Evolutionary conservation across 2,797 vertebrate genomes (phyloP).

Genomic region (Liasis olivaceus): DNA sequence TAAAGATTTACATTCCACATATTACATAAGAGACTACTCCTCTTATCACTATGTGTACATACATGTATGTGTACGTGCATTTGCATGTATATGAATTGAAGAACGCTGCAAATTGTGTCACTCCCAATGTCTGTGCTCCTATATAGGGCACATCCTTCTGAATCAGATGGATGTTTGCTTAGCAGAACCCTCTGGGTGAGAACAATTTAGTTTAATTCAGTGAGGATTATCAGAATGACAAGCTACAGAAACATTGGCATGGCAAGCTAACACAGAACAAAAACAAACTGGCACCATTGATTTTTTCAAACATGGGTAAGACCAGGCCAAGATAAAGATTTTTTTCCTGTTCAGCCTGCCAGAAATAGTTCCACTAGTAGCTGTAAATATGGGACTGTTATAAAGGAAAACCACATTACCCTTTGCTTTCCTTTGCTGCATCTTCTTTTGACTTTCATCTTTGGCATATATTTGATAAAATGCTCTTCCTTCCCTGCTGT

Average conservation of each 20-base stretch:
- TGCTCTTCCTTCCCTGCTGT: neutral
- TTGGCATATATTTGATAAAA: neutral
- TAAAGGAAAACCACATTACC: neutral
- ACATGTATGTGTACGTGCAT: neutral
- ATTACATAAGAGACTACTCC: neutral
- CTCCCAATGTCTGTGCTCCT: neutral
- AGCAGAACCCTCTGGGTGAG: conserved; percentile 23
- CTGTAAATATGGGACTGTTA: neutral
- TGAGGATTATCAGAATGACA: conserved; percentile 22
- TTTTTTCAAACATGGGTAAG: neutral
- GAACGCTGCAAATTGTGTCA: neutral
- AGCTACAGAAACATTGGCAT: neutral
- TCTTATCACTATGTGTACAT: neutral
- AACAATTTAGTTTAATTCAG: conserved; percentile 19
- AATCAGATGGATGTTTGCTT: conserved; percentile 13
- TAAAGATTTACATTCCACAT: neutral
- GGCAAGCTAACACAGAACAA: neutral
- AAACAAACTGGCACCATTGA: neutral
- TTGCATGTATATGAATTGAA: neutral
- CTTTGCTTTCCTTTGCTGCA: neutral
- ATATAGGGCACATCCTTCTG: conserved; percentile 5
- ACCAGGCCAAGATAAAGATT: neutral
- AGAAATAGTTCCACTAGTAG: neutral
- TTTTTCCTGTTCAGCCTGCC: neutral
- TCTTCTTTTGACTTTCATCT: neutral